Evolutionary conservation across 1,140 invertebrate genomes (phyloP), one percentile per base, ranked within the genome.

Genomic region (Megalonaias nervosa): DNA sequence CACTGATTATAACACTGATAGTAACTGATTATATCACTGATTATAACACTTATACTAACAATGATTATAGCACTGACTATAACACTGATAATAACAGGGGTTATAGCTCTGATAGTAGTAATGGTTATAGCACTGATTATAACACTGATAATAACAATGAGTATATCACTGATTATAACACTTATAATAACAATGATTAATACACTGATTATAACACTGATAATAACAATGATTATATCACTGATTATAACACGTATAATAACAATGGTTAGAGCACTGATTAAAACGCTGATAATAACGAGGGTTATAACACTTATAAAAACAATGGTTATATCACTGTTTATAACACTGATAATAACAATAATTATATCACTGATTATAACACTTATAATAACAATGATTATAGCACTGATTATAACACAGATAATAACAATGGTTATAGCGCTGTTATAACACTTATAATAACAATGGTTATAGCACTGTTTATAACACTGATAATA

Each of bases 251-350:
- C n/a, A 59, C 60, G 21, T 15, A n/a, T n/a, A n/a, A n/a, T n/a
- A n/a, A n/a, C n/a, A n/a, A n/a, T n/a, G n/a, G n/a, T n/a, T n/a
- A n/a, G n/a, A 31, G 19, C 23, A 23, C n/a, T 72, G 16, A 60
- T 72, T 15, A 72, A 60, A 23, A 60, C 60, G 21, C 57, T 71
- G 21, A 71, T 74, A 21, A 74, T 74, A 21, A 74, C 55, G 31
- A 74, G 26, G 17, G 66, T 61, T 17, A 67, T 62, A 23, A 59
- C 56, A n/a, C 21, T 62, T 15, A 62, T 62, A 26, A 72, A 48
- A n/a, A 72, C 56, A 4, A 62, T 62, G 21, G 48, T 72, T 15
- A 62, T 72, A n/a, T 5, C 62, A n/a, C 64, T 62, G 21, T 4
- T 62, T 21, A 72, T 72, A n/a, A 72, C 61, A 23, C 21, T 72